Evolutionary conservation across 2,797 vertebrate genomes (phyloP), one percentile per base, ranked within the genome.

Genomic region (Tokudaia tokunoshimensis): DNA sequence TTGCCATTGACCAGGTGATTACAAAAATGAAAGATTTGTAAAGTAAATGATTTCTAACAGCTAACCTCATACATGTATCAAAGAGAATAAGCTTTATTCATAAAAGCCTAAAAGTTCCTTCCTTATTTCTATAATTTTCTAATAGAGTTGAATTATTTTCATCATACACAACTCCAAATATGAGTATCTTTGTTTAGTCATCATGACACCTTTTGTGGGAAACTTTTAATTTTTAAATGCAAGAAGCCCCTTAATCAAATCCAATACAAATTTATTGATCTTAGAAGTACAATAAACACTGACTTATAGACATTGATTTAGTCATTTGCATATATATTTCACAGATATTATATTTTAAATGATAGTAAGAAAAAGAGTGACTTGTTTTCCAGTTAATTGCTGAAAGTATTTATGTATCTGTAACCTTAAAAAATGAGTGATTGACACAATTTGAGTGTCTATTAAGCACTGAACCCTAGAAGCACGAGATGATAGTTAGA

Each of bases 101-200:
- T 3, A 82, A 83, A 82, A 57, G 20, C 29, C 29, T 76, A 47
- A 89, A 92, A 74, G 11, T 79, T 84, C 81, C 55, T 50, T 93
- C 95, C 34, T 84, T 13, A 80, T 87, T 94, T 89, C 47, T 89
- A 44, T 93, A 7, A 65, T 91, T 87, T 85, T 89, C 14, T 83
- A 63, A 20, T 80, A 79, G 37, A 91, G 50, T 83, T 63, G 4
- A 97, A 93, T 94, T 74, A 92, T 50, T 91, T 83, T 92, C 11
- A 85, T 34, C 78, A 41, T 0, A 47, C 13, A 78, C 22, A 81
- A 72, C 6, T 3, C 47, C 41, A 95, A 93, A 92, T 90, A 44
- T 80, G 63, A 94, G 19, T 78, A 41, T 78, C 57, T 88, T 31
- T 20, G 15, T 89, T 94, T 96, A 91, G 92, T 82, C 31, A 76